Evolutionary conservation across 2,113 vertebrate species (phyloP).

Genomic region (Ochotona curzoniae): DNA sequence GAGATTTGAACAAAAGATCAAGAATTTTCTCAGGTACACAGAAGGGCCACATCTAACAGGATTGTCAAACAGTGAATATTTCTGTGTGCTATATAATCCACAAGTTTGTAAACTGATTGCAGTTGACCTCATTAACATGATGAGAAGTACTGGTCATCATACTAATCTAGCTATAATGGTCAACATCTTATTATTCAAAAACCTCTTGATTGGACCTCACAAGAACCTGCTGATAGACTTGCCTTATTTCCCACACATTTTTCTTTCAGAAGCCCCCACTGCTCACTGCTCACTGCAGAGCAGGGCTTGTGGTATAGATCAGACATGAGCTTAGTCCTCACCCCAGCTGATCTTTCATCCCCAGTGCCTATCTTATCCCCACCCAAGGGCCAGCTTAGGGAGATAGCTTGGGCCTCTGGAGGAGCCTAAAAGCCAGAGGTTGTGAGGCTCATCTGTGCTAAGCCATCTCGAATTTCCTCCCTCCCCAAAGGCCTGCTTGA

Average conservation of each 20-base stretch:
- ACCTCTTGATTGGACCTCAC: background rate
- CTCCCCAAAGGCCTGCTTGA: background rate
- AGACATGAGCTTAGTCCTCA: too few species aligned
- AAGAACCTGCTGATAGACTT: background rate
- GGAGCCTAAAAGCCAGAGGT: background rate
- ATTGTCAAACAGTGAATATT: background rate
- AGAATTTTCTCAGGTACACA: background rate
- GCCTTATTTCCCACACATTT: background rate
- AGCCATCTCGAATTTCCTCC: background rate
- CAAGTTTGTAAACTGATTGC: background rate
- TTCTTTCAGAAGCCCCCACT: background rate
- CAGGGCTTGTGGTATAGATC: background rate
- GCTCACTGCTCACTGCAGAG: background rate
- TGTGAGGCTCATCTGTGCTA: background rate
- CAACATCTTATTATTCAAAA: background rate
- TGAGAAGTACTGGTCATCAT: background rate
- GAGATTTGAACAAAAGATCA: background rate
- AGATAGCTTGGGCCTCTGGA: background rate
- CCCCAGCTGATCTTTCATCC: too few species aligned
- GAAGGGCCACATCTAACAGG: background rate
- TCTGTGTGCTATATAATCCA: background rate
- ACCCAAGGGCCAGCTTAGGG: too few species aligned
- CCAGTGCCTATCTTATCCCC: background rate
- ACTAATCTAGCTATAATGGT: background rate
- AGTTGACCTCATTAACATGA: slow-evolving; percentile 13